A percentile compares a stretch with the other conserved stretches of the same genome.
phyloP scores from a whole-genome alignment of 1,140 invertebrate genomes.

The Pygmarrhopalites habei region DNA sequence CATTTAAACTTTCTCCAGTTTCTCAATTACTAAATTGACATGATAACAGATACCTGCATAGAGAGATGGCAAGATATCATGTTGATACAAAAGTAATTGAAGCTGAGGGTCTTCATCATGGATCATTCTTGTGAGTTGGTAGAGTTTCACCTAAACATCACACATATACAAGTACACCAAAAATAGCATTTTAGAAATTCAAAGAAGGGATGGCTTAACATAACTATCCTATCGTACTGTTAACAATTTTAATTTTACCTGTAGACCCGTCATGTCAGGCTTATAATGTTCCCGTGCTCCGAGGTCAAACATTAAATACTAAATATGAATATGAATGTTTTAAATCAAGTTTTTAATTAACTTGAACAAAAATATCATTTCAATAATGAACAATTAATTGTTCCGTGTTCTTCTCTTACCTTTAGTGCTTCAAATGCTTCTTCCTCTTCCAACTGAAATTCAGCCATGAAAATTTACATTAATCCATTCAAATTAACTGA shows the following conservation, averaged over 20 bases:
- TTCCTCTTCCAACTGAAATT: conserved; percentile 75
- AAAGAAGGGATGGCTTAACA: too few relatives aligned
- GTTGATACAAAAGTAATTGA: conserved; percentile 63
- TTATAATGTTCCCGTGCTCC: conserved; percentile 79
- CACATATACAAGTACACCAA: conserved; percentile 3
- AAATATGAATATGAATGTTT: too few relatives aligned
- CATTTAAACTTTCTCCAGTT: too few relatives aligned
- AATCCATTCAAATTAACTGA: background rate
- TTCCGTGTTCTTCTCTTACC: too few relatives aligned
- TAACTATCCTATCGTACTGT: background rate
- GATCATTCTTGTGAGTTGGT: conserved; percentile 85
- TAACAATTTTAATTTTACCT: conserved; percentile 47
- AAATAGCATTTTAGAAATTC: too few relatives aligned
- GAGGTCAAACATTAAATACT: conserved; percentile 82
- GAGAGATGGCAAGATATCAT: conserved; percentile 84
- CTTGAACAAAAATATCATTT: too few relatives aligned
- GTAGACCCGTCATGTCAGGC: conserved; percentile 87
- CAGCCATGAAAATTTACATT: conserved; percentile 22
- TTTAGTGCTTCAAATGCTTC: conserved; percentile 78
- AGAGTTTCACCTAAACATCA: conserved; percentile 59
- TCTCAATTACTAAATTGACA: too few relatives aligned
- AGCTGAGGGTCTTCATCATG: conserved; percentile 72
- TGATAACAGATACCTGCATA: too few relatives aligned
- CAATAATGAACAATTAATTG: too few relatives aligned
- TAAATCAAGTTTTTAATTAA: too few relatives aligned